phyloP scores from a whole-genome alignment of 2,888 invertebrate species.

The Ypsolopha scabrella region DNA sequence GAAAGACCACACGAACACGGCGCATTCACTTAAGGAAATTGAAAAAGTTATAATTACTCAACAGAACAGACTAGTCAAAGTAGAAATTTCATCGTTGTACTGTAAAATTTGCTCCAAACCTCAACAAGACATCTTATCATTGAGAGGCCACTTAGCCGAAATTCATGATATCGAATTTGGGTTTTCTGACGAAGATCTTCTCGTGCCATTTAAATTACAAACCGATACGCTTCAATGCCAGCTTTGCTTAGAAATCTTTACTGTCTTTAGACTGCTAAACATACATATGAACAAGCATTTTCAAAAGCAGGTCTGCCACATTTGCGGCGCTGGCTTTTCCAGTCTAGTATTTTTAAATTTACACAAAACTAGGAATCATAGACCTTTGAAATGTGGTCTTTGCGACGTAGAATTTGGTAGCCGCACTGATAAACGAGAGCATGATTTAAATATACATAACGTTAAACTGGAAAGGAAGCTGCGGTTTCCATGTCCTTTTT shows the following conservation, averaged over 20 bases:
- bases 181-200: slow-evolving; percentile 27
- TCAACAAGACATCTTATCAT: slow-evolving; percentile 18
- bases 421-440: slow-evolving; percentile 23
- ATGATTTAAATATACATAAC: slow-evolving; percentile 15
- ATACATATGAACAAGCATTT: slow-evolving; percentile 56
- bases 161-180: slow-evolving; percentile 28
- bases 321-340: slow-evolving; percentile 49
- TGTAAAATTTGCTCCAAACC: slow-evolving; percentile 36
- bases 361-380: slow-evolving; percentile 41
- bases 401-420: slow-evolving; percentile 30
- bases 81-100: slow-evolving; percentile 36
- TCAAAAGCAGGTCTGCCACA: slow-evolving; percentile 51
- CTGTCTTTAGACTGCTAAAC: slow-evolving; percentile 37
- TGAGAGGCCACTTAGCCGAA: slow-evolving; percentile 29
- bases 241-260: slow-evolving; percentile 36
- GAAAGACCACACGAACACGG: slow-evolving; percentile 33
- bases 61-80: slow-evolving; percentile 48
- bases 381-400: slow-evolving; percentile 24
- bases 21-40: slow-evolving; percentile 28
- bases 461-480: slow-evolving; percentile 27
- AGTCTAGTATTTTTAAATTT: slow-evolving; percentile 40
- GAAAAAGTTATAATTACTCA: slow-evolving; percentile 38
- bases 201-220: slow-evolving; percentile 48
- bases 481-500: slow-evolving; percentile 41
- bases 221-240: slow-evolving; percentile 32